Evolutionary conservation across 2,888 invertebrate genomes (phyloP), one percentile per base, ranked within the genome.

Genomic region (Cerastis leucographa): DNA sequence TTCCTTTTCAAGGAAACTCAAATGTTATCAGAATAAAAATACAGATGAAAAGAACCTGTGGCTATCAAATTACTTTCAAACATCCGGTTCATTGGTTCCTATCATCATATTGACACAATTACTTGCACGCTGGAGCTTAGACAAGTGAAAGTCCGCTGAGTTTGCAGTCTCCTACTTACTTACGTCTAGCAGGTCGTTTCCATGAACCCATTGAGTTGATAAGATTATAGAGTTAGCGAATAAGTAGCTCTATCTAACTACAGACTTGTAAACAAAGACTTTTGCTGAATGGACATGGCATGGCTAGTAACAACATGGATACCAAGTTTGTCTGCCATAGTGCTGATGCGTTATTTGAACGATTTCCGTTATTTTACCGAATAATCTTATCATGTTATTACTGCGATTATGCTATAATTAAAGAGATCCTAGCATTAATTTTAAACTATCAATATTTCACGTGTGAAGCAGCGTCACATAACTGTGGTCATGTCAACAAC

Each of bases 401-500:
- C 7, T 59, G 64, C 12, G 35, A 64, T 76, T 29, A 42, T 68
- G 22, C 2, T 29, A 25, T 35, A 66, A 61, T 69, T 64, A 35
- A 19, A 49, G n/a, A 12, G 59, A 61, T 54, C 9, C 54, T n/a
- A 54, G 12, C 8, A 66, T 51, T 61, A 17, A 71, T 81, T 74
- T 35, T 59, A 65, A 74, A 70, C 51, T 51, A 67, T 44, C 8
- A 29, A 35, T 64, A 49, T 44, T 25, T 61, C 66, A 66, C 65
- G 67, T 79, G 70, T 73, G 56, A 64, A 64, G 42, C 72, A 80
- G 78, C 78, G 82, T 86, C 81, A 85, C 81, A 85, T 74, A 82
- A 82, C 88, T 80, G 87, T 90, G 87, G 87, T 90, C 89, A 89
- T 91, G 94, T 94, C 95, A 96, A 96, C 95, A 96, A 94, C 90